Conservation (phyloP, 2,888 invertebrate genomes). For the Pseudococcus jackbeardsleyi region DNA sequence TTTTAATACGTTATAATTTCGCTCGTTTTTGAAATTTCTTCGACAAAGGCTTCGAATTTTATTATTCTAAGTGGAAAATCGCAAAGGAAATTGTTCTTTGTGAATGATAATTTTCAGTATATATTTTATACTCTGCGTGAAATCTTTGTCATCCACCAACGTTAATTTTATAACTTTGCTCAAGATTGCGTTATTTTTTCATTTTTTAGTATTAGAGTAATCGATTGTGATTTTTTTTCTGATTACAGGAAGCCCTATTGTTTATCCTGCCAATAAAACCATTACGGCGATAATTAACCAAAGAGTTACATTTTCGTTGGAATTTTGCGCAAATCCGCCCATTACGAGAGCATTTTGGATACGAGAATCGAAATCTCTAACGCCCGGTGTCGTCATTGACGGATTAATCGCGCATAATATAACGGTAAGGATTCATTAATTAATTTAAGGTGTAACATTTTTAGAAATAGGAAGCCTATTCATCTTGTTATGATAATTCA, state of each 20-base stretch:
- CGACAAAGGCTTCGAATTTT: constrained; percentile 16
- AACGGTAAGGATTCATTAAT: constrained; percentile 70
- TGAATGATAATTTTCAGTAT: neutral
- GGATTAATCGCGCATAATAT: constrained; percentile 73
- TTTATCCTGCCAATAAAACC: constrained; percentile 63
- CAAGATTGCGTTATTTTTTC: no score
- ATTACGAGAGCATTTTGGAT: constrained; percentile 77
- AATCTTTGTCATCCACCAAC: neutral
- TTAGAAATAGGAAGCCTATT: no score
- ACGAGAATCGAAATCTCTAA: constrained; percentile 67
- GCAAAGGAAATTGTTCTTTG: neutral
- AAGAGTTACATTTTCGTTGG: constrained; percentile 73
- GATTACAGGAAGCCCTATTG: constrained; percentile 61
- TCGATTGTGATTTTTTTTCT: neutral
- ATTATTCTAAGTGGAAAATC: constrained; percentile 15
- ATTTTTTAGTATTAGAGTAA: neutral
- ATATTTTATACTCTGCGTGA: neutral
- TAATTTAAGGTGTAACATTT: neutral
- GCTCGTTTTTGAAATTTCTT: neutral
- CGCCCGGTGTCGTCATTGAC: constrained; percentile 73
- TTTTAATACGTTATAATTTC: constrained; percentile 6
- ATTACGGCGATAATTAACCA: constrained; percentile 60
- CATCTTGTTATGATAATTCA: no score
- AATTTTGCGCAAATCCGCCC: constrained; percentile 84
- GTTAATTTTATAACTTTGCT: no score